Evolutionary conservation across 1,140 invertebrate genomes (phyloP).

Genomic region (Dendrolimus kikuchii): DNA sequence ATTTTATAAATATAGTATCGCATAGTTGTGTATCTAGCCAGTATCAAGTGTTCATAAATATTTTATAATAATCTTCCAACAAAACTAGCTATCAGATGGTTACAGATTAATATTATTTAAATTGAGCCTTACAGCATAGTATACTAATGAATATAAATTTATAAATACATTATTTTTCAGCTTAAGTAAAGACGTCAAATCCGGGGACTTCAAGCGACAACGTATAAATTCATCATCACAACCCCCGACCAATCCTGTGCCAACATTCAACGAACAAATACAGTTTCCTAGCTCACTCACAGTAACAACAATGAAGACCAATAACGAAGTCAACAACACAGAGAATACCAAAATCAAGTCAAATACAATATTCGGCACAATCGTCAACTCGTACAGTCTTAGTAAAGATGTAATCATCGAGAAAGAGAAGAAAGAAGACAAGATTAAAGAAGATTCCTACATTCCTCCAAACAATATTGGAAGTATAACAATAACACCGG

Average conservation of each 20-base stretch:
- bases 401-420: conserved; percentile 45
- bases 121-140: too few species aligned
- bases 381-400: conserved; percentile 31
- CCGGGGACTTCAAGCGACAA: conserved; percentile 42
- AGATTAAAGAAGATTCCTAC: conserved; percentile 44
- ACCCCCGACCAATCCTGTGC: conserved; percentile 8
- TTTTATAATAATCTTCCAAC: too few species aligned
- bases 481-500: conserved; percentile 62
- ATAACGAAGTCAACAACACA: conserved; percentile 26
- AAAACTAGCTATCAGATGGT: too few species aligned
- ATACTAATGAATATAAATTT: neutral
- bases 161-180: conserved; percentile 31
- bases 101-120: neutral
- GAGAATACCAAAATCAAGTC: conserved; percentile 34
- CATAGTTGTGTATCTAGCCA: too few species aligned
- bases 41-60: too few species aligned
- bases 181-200: conserved; percentile 53
- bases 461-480: conserved; percentile 55
- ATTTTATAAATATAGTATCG: too few species aligned
- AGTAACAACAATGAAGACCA: conserved; percentile 39
- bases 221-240: conserved; percentile 27
- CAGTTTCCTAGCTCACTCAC: conserved; percentile 58
- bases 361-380: conserved; percentile 29
- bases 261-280: conserved; percentile 34
- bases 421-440: conserved; percentile 39